Evolutionary conservation across 92 coral and sea anemone species (phyloP), one percentile per base, ranked within the genome.

Genomic region (Virgularia gustaviana): DNA sequence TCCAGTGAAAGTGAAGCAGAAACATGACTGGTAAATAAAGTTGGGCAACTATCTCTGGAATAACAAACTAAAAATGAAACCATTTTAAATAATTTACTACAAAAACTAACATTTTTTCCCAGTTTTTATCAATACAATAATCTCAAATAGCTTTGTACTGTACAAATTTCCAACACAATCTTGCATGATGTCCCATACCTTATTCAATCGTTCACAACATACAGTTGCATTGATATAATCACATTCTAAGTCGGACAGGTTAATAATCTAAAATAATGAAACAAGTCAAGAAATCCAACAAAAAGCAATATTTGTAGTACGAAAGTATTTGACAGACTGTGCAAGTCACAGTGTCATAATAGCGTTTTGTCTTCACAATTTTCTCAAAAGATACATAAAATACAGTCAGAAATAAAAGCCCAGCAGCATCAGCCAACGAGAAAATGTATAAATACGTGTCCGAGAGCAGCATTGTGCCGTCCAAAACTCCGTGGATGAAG

Each of bases 161-260:
- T 55, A 15, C 10, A 25, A 55, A 16, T 25, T 55, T 0, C 7
- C 12, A 55, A 55, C 12, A 2, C 25, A 16, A 20, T 27, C 2
- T 19, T 8, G 5, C 25, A 55, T 27, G 30, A 30, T 6, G 37
- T 7, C 29, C 37, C 92, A 82, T 85, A 92, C 98, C 76, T 78
- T 81, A 85, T 92, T 92, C 13, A 92, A 78, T 31, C 98, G 77
- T 54, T 71, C 44, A 42, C 98, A 92, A 65, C 98, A 92, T 11
- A 89, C 83, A 11, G 86, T 92, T 18, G 96, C 98, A 80, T 92
- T 92, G 76, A 92, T 89, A 79, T 92, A 92, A 79, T 92, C 98
- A 74, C 98, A 92, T 85, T 92, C 98, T 60, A 92, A 78, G 77
- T 92, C 98, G 56, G 98, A 92, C 31, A 92, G 73, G 70, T 92